phyloP scores from a whole-genome alignment of 1,140 invertebrate genomes.

The Battus philenor region DNA sequence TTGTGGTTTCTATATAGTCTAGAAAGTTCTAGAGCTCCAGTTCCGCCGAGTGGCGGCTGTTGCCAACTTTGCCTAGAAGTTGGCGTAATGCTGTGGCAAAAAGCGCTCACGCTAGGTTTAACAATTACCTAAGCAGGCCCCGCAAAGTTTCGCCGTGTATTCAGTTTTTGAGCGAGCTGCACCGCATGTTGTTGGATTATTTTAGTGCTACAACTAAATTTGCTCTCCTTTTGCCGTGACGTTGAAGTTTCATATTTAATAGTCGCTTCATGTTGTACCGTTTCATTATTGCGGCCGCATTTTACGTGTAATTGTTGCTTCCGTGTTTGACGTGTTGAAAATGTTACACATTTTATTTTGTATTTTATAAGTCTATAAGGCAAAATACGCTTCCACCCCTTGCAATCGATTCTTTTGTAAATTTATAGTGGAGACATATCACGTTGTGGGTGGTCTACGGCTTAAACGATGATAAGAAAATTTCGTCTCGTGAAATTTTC shows the following conservation, averaged over 20 bases:
- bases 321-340: no score
- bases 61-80: conserved; percentile 61
- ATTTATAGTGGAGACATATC: no score
- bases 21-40: conserved; percentile 59
- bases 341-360: no score
- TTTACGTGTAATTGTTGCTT: conserved; percentile 1
- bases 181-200: conserved; percentile 31
- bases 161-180: conserved; percentile 40
- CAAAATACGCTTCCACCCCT: no score
- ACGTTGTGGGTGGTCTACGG: no score
- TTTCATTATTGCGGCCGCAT: conserved; percentile 5
- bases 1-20: conserved; percentile 69
- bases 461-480: no score
- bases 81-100: conserved; percentile 67
- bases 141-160: conserved; percentile 55
- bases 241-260: conserved; percentile 12
- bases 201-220: conserved; percentile 12
- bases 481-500: no score
- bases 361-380: no score
- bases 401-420: no score
- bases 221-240: not conserved
- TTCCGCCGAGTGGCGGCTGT: conserved; percentile 59
- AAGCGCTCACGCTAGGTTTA: conserved; percentile 68
- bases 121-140: conserved; percentile 70
- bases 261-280: conserved; percentile 9